A percentile compares a stretch with the other conserved stretches of the same genome.
Evolutionary conservation across 2,113 vertebrate species (phyloP).

Genomic region (Cathartes aura): DNA sequence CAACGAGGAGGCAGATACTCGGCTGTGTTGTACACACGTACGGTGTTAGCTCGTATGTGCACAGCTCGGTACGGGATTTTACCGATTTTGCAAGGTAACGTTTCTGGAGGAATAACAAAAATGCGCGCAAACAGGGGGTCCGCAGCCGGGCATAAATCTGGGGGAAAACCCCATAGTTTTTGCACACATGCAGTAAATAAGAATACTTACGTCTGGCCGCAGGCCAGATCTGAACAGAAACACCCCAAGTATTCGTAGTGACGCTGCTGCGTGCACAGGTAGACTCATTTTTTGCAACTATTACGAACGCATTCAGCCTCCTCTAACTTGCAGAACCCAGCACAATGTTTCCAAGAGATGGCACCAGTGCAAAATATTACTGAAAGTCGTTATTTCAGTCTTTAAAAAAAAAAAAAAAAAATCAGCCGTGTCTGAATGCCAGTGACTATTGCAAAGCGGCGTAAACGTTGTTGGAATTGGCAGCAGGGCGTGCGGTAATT

Average conservation of each 20-base stretch:
- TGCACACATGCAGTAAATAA: rapidly evolving
- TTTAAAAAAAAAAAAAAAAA: neutral
- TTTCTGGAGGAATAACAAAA: rapidly evolving
- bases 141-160: rapidly evolving
- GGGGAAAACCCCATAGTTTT: rapidly evolving
- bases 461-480: rapidly evolving
- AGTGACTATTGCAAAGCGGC: rapidly evolving
- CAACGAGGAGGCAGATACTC: too few relatives aligned
- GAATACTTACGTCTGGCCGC: rapidly evolving
- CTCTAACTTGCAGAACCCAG: neutral
- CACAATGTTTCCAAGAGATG: neutral
- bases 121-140: rapidly evolving
- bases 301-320: rapidly evolving
- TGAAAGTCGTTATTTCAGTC: neutral
- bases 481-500: neutral
- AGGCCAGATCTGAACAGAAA: too few relatives aligned
- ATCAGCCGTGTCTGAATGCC: neutral
- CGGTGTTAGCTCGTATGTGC: too few relatives aligned
- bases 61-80: too few relatives aligned
- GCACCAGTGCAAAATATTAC: rapidly evolving
- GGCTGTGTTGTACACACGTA: too few relatives aligned
- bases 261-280: rapidly evolving
- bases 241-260: rapidly evolving
- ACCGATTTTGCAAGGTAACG: rapidly evolving
- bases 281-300: rapidly evolving